phyloP scores from a whole-genome alignment of 2,888 invertebrate species.

The Lottia scabra region DNA sequence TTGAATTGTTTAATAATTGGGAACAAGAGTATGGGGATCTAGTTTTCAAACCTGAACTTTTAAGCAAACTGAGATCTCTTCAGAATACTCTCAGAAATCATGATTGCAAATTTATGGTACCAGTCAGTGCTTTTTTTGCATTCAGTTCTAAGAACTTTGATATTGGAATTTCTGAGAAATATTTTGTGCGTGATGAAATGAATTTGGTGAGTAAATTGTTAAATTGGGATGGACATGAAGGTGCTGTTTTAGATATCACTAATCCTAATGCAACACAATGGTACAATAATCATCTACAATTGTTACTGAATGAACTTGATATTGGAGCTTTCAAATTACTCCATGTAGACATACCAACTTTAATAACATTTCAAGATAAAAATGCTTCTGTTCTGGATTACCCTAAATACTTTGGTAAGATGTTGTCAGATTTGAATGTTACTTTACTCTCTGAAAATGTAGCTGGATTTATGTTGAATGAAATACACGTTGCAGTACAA shows the following conservation, averaged over 20 bases:
- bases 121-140: constrained; percentile 37
- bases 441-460: constrained; percentile 33
- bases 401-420: constrained; percentile 31
- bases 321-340: constrained; percentile 36
- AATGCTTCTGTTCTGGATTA: constrained; percentile 37
- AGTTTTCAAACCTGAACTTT: constrained; percentile 20
- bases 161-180: constrained; percentile 26
- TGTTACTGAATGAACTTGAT: constrained; percentile 23
- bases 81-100: not conserved
- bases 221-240: constrained; percentile 33
- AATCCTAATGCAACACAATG: constrained; percentile 32
- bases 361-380: constrained; percentile 29
- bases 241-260: constrained; percentile 37
- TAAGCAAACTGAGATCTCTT: constrained; percentile 16
- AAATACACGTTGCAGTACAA: constrained; percentile 28
- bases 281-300: constrained; percentile 25
- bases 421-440: constrained; percentile 26
- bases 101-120: constrained; percentile 30
- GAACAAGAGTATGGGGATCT: constrained; percentile 33
- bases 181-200: constrained; percentile 35
- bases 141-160: constrained; percentile 32
- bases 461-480: constrained; percentile 33
- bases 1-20: constrained; percentile 34
- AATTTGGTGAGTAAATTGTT: constrained; percentile 36
- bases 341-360: constrained; percentile 33